Base-by-base conservation (phyloP, 1,140 invertebrate genomes). In the Episyrphus balteatus region DNA sequence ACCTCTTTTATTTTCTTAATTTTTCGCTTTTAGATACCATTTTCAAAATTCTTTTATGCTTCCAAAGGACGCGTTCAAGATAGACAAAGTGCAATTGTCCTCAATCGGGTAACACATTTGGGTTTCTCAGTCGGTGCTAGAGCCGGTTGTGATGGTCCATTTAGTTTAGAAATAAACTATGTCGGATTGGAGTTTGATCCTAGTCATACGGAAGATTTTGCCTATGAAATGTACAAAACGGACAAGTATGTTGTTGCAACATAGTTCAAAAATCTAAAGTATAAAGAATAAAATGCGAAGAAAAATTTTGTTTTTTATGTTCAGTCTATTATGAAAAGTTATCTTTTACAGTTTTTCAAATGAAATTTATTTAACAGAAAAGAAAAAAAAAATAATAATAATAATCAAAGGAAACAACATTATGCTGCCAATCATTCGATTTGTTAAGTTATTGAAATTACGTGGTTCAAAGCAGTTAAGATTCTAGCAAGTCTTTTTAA, bases 121-220 rank as follows among this genome's bases (percentile, higher is more conserved):
- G 85, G 90, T n/a, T 84, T 98, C 38, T 80, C 88, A 1, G 71
- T 83, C 39, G 80, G 73, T 0, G 92, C 93, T 56, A 81, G 80
- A 62, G 75, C 61, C 39, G 57, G 65, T 3, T 59, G 81, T 50
- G 71, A 80, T 49, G 94, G 92, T 1, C 82, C 82, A 2, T 98
- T 97, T 70, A 72, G 73, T 53, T 73, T 98, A 51, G 94, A 98
- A 80, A 86, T 98, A 33, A 92, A 96, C 73, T 94, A 88, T 64
- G 82, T 98, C 51, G 93, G 86, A 14, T 57, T 92, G 17, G 80
- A 89, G 57, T 76, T 66, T 59, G 88, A 96, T 76, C 75, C 78
- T 1, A 75, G 70, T 50, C 79, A 88, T 54, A 73, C 67, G 2
- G 91, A 95, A 76, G 75, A 84, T 54, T 86, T 83, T 73, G 90